Evolutionary conservation across 2,888 invertebrate genomes (phyloP).

Genomic region (Microplitis manilae): DNA sequence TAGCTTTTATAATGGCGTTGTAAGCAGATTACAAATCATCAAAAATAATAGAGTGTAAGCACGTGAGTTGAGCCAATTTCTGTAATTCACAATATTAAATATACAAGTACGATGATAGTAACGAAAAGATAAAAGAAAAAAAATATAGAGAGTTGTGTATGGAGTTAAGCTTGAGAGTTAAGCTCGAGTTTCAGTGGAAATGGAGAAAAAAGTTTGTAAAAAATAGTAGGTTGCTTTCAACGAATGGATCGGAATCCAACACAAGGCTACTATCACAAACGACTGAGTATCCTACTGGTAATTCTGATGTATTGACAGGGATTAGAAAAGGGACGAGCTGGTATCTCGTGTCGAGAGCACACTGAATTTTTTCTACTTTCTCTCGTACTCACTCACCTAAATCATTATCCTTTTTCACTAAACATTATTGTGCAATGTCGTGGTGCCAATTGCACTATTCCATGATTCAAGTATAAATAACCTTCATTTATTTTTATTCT

Average conservation of each 20-base stretch:
- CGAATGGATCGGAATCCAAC: constrained; percentile 40
- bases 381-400: background rate
- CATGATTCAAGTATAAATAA: background rate
- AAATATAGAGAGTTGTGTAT: background rate
- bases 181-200: background rate
- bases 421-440: background rate
- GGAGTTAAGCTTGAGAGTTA: background rate
- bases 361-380: constrained; percentile 14
- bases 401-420: background rate
- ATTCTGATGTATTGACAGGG: constrained; percentile 51
- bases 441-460: background rate
- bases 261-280: constrained; percentile 31
- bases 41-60: constrained; percentile 13
- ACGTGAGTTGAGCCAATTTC: background rate
- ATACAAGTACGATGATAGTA: background rate
- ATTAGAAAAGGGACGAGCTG: constrained; percentile 43
- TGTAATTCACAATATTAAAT: background rate
- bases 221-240: constrained; percentile 11
- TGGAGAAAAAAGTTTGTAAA: background rate
- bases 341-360: constrained; percentile 7
- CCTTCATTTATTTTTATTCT: background rate
- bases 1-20: constrained; percentile 33
- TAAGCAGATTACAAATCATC: constrained; percentile 45
- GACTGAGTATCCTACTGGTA: constrained; percentile 42
- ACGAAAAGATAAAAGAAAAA: background rate